These are phyloP conservation scores for Todus mexicanus DNA, from an alignment of 2,797 vertebrate genomes.

Conservation along the genomic window DNA sequence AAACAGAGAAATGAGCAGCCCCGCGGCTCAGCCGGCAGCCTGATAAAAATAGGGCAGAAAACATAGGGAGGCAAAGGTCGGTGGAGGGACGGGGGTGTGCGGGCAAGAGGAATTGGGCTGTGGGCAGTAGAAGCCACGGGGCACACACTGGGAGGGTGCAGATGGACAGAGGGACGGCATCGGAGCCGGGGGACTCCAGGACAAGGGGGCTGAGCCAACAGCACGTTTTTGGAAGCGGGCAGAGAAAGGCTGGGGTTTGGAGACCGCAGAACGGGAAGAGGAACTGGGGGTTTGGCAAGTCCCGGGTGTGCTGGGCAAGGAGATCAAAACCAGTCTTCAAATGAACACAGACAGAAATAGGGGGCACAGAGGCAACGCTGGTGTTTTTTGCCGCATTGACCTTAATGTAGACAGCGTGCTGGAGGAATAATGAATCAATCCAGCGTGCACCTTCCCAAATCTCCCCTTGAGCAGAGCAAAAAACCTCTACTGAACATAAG, in stretches of 20 bases:
- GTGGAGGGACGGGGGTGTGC: accelerated
- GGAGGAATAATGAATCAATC: neutral
- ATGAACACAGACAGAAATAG: neutral
- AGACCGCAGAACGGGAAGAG: neutral
- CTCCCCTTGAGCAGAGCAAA: neutral
- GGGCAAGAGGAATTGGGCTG: accelerated
- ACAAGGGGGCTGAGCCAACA: accelerated
- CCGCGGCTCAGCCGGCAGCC: neutral
- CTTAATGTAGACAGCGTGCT: neutral
- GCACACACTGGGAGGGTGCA: neutral
- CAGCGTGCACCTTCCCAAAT: neutral
- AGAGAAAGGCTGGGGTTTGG: neutral
- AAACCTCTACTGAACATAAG: neutral
- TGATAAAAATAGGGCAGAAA: neutral
- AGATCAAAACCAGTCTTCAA: neutral
- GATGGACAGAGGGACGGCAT: neutral
- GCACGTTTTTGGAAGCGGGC: neutral
- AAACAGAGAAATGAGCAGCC: neutral
- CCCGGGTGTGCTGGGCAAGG: neutral
- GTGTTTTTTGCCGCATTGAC: neutral
- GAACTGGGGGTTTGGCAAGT: neutral
- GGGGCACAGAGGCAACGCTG: neutral
- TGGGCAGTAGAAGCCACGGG: neutral
- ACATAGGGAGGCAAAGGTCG: accelerated
- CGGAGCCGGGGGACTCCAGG: neutral